Evolutionary conservation across 2,113 vertebrate species (phyloP).

Genomic region (Platycercus adscitus): DNA sequence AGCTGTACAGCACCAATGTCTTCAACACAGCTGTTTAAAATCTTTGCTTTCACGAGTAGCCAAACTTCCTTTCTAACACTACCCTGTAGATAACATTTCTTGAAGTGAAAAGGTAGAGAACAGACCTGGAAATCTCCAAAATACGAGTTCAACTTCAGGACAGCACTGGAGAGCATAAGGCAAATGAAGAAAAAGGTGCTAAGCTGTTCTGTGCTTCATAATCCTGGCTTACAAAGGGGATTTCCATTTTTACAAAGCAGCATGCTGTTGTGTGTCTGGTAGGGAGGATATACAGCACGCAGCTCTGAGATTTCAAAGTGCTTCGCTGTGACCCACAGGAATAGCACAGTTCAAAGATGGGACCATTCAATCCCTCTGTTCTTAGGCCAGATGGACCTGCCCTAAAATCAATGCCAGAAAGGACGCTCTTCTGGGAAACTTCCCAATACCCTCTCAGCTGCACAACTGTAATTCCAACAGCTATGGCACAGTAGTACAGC

Average conservation of each 20-base stretch:
- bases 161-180: not conserved
- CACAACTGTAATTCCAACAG: not conserved
- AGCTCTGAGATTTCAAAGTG: not conserved
- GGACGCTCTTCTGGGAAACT: constrained; percentile 3
- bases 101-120: not conserved
- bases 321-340: not conserved
- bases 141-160: not conserved
- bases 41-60: not conserved
- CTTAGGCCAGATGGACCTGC: constrained; percentile 27
- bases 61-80: not conserved
- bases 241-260: constrained; percentile 12
- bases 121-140: not conserved
- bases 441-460: constrained; percentile 9
- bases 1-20: not conserved
- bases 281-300: not conserved
- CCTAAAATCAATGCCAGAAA: constrained; percentile 41
- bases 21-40: not conserved
- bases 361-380: constrained; percentile 8
- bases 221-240: not conserved
- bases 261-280: not conserved
- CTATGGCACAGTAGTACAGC: not conserved
- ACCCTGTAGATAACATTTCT: not conserved
- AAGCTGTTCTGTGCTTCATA: not conserved
- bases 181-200: not conserved
- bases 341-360: constrained; percentile 20